A percentile compares a stretch with the other conserved stretches of the same genome.
Conservation (phyloP, 2,888 invertebrate species). For the Invenusta paracnida region DNA sequence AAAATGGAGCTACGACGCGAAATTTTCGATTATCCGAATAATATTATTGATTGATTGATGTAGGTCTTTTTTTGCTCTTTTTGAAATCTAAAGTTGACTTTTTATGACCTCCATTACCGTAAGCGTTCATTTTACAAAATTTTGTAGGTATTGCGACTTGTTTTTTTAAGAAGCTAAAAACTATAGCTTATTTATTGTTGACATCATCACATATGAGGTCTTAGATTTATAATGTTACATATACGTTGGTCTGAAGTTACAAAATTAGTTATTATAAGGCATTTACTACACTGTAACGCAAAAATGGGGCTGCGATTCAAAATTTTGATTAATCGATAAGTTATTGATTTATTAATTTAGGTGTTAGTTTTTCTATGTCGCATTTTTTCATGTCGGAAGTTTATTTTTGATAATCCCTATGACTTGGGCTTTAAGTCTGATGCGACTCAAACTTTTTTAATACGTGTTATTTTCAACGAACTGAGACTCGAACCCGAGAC, state of each 20-base stretch:
- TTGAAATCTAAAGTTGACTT: background rate
- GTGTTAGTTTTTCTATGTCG: conserved; percentile 21
- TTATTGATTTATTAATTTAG: conserved; percentile 14
- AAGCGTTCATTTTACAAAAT: background rate
- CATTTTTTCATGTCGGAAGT: conserved; percentile 9
- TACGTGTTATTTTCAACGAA: background rate
- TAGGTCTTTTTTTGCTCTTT: background rate
- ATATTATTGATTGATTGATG: background rate
- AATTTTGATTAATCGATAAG: conserved; percentile 1
- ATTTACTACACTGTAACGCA: background rate
- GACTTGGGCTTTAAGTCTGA: background rate
- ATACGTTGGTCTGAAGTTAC: conserved; percentile 18
- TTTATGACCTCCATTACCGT: background rate
- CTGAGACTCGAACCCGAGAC: conserved; percentile 19
- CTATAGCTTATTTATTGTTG: conserved; percentile 13
- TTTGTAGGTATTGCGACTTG: background rate
- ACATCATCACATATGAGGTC: conserved; percentile 17
- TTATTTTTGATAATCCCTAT: background rate
- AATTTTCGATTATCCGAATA: background rate
- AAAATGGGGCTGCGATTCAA: background rate
- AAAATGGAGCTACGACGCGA: background rate
- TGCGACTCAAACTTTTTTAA: conserved; percentile 16
- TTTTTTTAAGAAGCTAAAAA: background rate
- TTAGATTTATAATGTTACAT: background rate
- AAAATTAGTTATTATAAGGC: background rate